Conservation (phyloP, 2,113 vertebrate genomes). For the Rhineura floridana region DNA sequence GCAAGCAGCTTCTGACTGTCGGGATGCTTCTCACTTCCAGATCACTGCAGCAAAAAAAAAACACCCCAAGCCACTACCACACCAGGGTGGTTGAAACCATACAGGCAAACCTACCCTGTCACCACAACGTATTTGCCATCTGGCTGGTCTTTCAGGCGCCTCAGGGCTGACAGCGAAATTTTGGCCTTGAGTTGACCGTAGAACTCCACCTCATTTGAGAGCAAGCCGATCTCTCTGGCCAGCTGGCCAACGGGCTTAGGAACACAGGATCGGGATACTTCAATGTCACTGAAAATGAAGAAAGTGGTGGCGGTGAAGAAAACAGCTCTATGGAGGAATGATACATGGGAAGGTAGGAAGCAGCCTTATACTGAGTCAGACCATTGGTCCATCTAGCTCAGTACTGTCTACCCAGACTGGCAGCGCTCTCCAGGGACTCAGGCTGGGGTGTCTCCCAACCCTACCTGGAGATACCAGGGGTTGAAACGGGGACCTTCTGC, state of each 20-base stretch:
- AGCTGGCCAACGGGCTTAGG: conserved; percentile 86
- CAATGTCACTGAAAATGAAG: conserved; percentile 86
- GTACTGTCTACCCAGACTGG: not conserved
- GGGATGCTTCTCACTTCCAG: not conserved
- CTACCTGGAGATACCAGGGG: too few species aligned
- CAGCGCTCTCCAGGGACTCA: too few species aligned
- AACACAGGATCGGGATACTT: conserved; percentile 87
- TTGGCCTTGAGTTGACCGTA: conserved; percentile 97
- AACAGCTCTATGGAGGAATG: not conserved
- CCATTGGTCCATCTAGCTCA: not conserved
- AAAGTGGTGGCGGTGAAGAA: not conserved
- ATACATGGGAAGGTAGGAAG: not conserved
- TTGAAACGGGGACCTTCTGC: too few species aligned
- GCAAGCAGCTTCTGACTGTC: not conserved
- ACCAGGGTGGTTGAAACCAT: not conserved
- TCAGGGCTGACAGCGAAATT: conserved; percentile 82
- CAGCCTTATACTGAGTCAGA: not conserved
- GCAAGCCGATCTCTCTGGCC: conserved; percentile 87
- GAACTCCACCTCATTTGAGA: conserved; percentile 89
- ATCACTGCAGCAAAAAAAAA: not conserved
- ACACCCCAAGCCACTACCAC: not conserved
- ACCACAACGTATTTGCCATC: conserved; percentile 97
- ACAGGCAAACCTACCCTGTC: conserved; percentile 83
- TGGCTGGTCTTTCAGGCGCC: conserved; percentile 84
- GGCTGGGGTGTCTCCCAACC: too few species aligned